A percentile compares a stretch with the other conserved stretches of the same genome.
Evolutionary conservation across 2,888 invertebrate genomes (phyloP).

Genomic region (Pollenia griseotomentosa): DNA sequence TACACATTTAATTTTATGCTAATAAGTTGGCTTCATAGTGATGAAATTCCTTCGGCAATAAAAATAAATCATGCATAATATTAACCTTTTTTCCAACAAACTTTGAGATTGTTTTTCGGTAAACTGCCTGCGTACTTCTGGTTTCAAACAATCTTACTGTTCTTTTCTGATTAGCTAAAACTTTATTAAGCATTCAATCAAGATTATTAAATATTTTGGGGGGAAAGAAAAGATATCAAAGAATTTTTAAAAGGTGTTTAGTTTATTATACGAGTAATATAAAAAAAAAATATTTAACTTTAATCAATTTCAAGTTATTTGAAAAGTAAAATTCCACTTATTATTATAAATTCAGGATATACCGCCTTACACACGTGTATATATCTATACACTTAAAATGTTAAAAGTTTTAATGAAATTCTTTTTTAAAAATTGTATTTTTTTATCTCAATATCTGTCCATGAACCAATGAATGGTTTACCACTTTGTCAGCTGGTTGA

Average conservation of each 20-base stretch:
- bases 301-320: slow-evolving; percentile 11
- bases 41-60: slow-evolving; percentile 29
- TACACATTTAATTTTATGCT: slow-evolving; percentile 25
- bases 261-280: background rate
- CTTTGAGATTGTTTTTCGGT: background rate
- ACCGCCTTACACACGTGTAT: background rate
- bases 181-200: slow-evolving; percentile 17
- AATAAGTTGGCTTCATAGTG: background rate
- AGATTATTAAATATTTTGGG: slow-evolving; percentile 5
- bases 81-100: slow-evolving; percentile 19
- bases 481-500: slow-evolving; percentile 24
- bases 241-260: slow-evolving; percentile 4
- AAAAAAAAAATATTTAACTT: background rate
- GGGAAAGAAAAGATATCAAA: background rate
- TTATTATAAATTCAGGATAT: slow-evolving; percentile 1
- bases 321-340: background rate
- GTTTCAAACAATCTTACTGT: background rate
- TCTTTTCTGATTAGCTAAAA: slow-evolving; percentile 21
- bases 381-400: background rate
- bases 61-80: slow-evolving; percentile 54
- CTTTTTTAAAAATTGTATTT: background rate
- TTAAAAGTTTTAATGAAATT: slow-evolving; percentile 23
- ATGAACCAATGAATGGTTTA: background rate
- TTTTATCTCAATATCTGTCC: too few relatives aligned
- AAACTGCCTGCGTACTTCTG: background rate